These are phyloP conservation scores for Pangasianodon gigas DNA, from an alignment of 2,113 vertebrate genomes.

Conservation along the genomic window DNA sequence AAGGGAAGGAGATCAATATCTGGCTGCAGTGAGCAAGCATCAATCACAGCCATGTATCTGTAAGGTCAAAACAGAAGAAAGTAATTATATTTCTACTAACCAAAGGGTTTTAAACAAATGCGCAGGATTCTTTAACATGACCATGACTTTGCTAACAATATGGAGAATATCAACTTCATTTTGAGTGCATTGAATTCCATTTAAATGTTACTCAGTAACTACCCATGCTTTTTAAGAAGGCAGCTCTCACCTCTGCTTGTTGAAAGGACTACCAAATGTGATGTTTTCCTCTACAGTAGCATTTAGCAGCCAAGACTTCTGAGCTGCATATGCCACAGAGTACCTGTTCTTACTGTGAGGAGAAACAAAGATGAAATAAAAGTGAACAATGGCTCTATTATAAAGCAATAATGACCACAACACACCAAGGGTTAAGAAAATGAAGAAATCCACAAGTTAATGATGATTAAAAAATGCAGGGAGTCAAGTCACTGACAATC, in stretches of 20 bases:
- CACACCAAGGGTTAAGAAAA: conserved; percentile 46
- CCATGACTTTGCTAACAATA: neutral
- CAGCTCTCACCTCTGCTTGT: conserved; percentile 86
- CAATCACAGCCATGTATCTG: conserved; percentile 96
- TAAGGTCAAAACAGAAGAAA: conserved; percentile 24
- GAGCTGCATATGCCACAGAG: conserved; percentile 93
- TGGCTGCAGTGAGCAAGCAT: conserved; percentile 96
- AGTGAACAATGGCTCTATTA: neutral
- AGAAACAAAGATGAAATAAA: conserved; percentile 6
- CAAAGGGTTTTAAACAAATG: neutral
- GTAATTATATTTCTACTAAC: neutral
- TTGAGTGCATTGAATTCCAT: neutral
- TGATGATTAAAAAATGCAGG: conserved; percentile 38
- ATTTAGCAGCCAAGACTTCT: conserved; percentile 97
- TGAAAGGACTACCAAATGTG: conserved; percentile 93
- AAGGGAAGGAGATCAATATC: conserved; percentile 96
- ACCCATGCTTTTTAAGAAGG: neutral
- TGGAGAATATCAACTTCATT: neutral
- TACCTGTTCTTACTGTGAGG: conserved; percentile 83
- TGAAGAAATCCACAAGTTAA: conserved; percentile 45
- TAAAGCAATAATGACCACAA: neutral
- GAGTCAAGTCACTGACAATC: conserved; percentile 32
- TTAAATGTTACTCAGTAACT: neutral
- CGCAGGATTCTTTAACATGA: neutral
- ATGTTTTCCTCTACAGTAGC: conserved; percentile 98